These are phyloP conservation scores for Lepus townsendii DNA, from an alignment of 2,797 vertebrate genomes.

Conservation along the genomic window DNA sequence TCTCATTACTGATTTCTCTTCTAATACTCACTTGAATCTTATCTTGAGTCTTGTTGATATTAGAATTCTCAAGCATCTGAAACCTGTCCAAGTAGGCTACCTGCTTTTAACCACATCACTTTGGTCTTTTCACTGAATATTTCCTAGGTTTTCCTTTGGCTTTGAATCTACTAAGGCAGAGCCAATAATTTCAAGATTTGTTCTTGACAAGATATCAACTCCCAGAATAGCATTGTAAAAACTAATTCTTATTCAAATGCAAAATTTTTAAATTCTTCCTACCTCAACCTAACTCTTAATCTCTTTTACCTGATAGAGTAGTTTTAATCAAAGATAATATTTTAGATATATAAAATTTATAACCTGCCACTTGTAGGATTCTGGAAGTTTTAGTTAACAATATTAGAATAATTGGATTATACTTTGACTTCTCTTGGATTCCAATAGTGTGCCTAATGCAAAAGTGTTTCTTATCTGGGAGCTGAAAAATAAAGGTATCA, in stretches of 20 bases:
- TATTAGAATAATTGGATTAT: neutral
- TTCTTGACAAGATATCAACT: neutral
- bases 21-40: neutral
- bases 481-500: conserved; percentile 13
- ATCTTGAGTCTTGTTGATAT: neutral
- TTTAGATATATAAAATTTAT: neutral
- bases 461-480: neutral
- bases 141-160: neutral
- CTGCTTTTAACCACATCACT: neutral
- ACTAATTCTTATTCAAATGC: neutral
- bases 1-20: conserved; percentile 2
- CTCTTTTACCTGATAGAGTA: neutral
- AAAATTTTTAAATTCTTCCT: neutral
- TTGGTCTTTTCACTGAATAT: neutral
- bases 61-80: neutral
- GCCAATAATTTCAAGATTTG: conserved; percentile 16
- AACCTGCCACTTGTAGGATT: neutral
- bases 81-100: neutral
- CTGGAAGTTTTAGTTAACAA: neutral
- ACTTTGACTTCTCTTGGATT: neutral
- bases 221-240: neutral
- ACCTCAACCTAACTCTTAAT: neutral
- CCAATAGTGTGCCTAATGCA: neutral
- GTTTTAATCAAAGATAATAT: conserved; percentile 1
- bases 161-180: neutral